Base-by-base conservation (phyloP, 1,140 invertebrate species). In the Watersipora subatra region DNA sequence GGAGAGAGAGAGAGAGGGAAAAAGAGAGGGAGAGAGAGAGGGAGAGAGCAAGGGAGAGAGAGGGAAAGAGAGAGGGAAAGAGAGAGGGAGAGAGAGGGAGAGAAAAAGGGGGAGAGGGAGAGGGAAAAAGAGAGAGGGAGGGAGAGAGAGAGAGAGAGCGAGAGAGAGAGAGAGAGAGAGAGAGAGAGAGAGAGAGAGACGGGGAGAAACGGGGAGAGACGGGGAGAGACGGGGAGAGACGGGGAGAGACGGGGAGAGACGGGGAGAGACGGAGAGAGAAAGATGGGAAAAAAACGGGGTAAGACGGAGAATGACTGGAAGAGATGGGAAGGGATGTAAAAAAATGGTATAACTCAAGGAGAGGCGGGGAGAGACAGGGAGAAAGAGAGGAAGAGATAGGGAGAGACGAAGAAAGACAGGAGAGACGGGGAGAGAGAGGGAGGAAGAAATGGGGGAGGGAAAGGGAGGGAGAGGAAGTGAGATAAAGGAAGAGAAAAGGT, bases 261-360 rank as follows among this genome's bases (percentile, higher is more conserved):
- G n/a, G n/a, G n/a, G n/a, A n/a, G n/a, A n/a, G n/a, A n/a, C n/a
- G n/a, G n/a, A n/a, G n/a, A n/a, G n/a, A n/a, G n/a, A 22, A 17
- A 22, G 22, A 22, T 17, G 46, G 22, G 46, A 17, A 55, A 17
- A 17, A 55, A 55, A 55, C 17, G 46, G 22, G 22, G 22, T 17
- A 22, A 55, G 46, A 26, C 12, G 79, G 93, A 93, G 80, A 89
- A 91, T 77, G 93, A 91, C 72, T 90, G 92, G 80, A 78, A 34
- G 65, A 65, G 34, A 34, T 20, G 20, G 34, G 58, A 27, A 61
- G 15, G 63, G n/a, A 68, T 26, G 17, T 17, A 67, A 17, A 66
- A 7, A 57, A 17, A 1, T 26, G 34, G 22, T 19, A n/a, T n/a
- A 65, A 55, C 20, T 7, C 61, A 24, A 22, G 27, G n/a, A n/a